A percentile compares a stretch with the other conserved stretches of the same genome.
Evolutionary conservation across 2,888 invertebrate species (phyloP).

Genomic region (Patella pellucida): DNA sequence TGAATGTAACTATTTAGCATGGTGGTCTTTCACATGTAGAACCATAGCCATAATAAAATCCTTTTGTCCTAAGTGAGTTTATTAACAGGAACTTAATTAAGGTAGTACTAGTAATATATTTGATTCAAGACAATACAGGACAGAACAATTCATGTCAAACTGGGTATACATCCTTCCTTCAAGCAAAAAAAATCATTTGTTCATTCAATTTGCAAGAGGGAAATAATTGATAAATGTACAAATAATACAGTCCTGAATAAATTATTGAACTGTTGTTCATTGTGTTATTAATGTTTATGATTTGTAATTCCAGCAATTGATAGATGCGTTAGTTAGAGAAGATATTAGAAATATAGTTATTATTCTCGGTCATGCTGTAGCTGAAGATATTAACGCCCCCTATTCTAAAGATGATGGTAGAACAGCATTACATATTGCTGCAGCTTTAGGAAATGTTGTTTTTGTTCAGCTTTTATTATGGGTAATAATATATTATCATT

Average conservation of each 20-base stretch:
- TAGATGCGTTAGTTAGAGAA: conserved; percentile 70
- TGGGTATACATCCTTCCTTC: too few relatives aligned
- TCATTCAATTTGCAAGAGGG: not conserved
- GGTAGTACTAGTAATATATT: too few relatives aligned
- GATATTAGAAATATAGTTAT: conserved; percentile 74
- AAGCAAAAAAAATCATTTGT: not conserved
- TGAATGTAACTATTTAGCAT: too few relatives aligned
- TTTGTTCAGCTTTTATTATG: conserved; percentile 93
- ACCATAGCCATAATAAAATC: too few relatives aligned
- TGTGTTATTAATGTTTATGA: not conserved
- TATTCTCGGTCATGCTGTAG: conserved; percentile 68
- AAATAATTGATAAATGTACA: not conserved
- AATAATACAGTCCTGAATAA: not conserved
- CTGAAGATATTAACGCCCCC: conserved; percentile 83
- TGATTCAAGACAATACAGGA: too few relatives aligned
- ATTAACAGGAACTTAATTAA: too few relatives aligned
- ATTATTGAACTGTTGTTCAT: not conserved
- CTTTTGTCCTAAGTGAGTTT: too few relatives aligned
- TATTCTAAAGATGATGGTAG: conserved; percentile 83
- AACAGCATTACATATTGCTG: conserved; percentile 89
- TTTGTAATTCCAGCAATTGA: conserved; percentile 72
- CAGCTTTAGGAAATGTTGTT: conserved; percentile 84
- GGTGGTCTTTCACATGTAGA: too few relatives aligned
- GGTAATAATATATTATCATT: conserved; percentile 76
- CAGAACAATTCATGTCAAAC: too few relatives aligned